Base-by-base conservation (phyloP, 2,888 invertebrate species). In the Agonopterix alstromeriana region DNA sequence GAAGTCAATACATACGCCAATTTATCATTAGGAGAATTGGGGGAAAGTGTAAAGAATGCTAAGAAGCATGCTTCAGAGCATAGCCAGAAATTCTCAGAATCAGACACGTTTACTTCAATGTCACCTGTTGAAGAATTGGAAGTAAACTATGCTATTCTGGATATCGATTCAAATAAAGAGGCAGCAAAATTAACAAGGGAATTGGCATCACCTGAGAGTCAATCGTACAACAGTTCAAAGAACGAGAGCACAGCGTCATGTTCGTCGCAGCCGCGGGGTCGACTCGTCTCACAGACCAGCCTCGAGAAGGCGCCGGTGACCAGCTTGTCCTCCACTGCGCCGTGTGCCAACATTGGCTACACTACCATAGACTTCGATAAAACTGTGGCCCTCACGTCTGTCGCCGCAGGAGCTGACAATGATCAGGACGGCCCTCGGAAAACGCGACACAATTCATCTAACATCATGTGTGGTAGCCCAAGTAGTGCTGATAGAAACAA, bases 301-400 rank as follows among this genome's bases (percentile, higher is more conserved):
- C 59, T 75, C 27, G 89, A 86, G 40, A 77, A 77, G 43, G 53
- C 69, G 1, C 56, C 67, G 17, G 50, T 58, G 5, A 48, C 53
- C 4, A 55, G 65, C 70, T 45, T 53, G 4, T 17, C 64, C 2
- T 50, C 57, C 10, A 92, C 57, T 93, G 94, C 75, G 92, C 94
- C 53, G 91, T 93, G 47, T 10, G 68, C 73, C 36, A 73, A 70
- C 44, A 90, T 93, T 60, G 94, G 95, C 46, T 98, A 97, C 72
- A 96, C 96, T 8, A 95, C 95, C 1, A 98, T 98, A 61, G 98
- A 98, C 84, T 98, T 98, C 79, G 94, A 97, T 65, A 96, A 95
- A 85, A 98, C 98, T 0, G 94, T 94, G 48, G 98, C 98, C 14
- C 90, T 98, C 35, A 95, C 95, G 12, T 94, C 96, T 35, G 94